Percentiles rank a stretch among this genome's conserved stretches.
phyloP scores from a whole-genome alignment of 2,797 vertebrate species.

The Liasis olivaceus region DNA sequence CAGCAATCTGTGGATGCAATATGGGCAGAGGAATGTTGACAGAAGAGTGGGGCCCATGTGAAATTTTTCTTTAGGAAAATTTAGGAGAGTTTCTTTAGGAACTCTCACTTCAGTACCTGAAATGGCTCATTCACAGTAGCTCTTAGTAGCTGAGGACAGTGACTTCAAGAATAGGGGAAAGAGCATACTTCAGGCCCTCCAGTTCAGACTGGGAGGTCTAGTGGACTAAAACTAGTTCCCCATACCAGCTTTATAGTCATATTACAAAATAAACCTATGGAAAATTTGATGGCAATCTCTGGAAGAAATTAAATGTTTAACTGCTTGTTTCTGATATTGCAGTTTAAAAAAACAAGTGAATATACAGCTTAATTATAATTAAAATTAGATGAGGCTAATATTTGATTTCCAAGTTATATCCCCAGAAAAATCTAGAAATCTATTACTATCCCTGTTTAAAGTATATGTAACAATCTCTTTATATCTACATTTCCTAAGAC shows the following conservation, averaged over 20 bases:
- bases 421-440: not conserved
- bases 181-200: too few relatives aligned
- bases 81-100: not conserved
- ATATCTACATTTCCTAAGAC: constrained; percentile 32
- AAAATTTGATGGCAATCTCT: not conserved
- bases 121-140: not conserved
- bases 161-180: too few relatives aligned
- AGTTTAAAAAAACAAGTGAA: constrained; percentile 13
- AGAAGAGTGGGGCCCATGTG: not conserved
- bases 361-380: not conserved
- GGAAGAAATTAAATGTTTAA: not conserved
- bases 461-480: constrained; percentile 18
- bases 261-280: not conserved
- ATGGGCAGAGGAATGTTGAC: not conserved
- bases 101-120: not conserved
- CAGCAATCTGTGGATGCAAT: too few relatives aligned
- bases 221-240: not conserved
- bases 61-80: not conserved
- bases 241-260: not conserved
- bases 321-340: constrained; percentile 6
- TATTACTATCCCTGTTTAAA: not conserved
- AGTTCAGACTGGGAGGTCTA: not conserved
- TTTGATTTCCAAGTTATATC: not conserved
- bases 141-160: too few relatives aligned
- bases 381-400: not conserved